Conservation (phyloP, 2,888 invertebrate species). For the Steinernema hermaphroditum region DNA sequence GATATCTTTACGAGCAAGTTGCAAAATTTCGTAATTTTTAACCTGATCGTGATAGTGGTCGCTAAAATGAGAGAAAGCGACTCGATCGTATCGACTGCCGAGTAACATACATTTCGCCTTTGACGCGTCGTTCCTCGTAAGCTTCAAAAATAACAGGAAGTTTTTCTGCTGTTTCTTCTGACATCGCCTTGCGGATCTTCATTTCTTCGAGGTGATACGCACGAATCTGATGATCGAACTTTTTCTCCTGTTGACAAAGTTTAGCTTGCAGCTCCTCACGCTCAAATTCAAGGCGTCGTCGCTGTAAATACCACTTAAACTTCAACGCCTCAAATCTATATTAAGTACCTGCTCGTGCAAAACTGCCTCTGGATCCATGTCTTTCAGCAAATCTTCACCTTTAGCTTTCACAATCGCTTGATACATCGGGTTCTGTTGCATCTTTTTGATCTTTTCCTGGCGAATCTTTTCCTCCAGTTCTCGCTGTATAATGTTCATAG, state of each 20-base stretch:
- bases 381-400: slow-evolving; percentile 58
- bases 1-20: slow-evolving; percentile 47
- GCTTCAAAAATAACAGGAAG: slow-evolving; percentile 54
- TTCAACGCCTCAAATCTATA: neutral
- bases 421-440: slow-evolving; percentile 57
- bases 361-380: slow-evolving; percentile 63
- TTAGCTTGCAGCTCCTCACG: slow-evolving; percentile 86
- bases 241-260: slow-evolving; percentile 92
- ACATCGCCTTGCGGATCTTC: slow-evolving; percentile 75
- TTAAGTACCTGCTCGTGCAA: slow-evolving; percentile 59
- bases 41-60: slow-evolving; percentile 51
- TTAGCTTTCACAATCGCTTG: slow-evolving; percentile 59
- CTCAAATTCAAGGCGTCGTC: slow-evolving; percentile 87
- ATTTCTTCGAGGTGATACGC: slow-evolving; percentile 94
- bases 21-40: slow-evolving; percentile 51
- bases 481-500: no score
- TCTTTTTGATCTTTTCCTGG: slow-evolving; percentile 54
- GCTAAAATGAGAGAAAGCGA: slow-evolving; percentile 43
- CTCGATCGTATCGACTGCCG: no score
- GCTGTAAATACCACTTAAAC: slow-evolving; percentile 32
- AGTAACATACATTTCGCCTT: slow-evolving; percentile 51
- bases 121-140: slow-evolving; percentile 55
- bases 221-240: slow-evolving; percentile 91
- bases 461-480: slow-evolving; percentile 59
- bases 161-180: slow-evolving; percentile 50